These are phyloP conservation scores for Drosophila niveifrons DNA, from an alignment of 2,888 invertebrate genomes.

Conservation along the genomic window DNA sequence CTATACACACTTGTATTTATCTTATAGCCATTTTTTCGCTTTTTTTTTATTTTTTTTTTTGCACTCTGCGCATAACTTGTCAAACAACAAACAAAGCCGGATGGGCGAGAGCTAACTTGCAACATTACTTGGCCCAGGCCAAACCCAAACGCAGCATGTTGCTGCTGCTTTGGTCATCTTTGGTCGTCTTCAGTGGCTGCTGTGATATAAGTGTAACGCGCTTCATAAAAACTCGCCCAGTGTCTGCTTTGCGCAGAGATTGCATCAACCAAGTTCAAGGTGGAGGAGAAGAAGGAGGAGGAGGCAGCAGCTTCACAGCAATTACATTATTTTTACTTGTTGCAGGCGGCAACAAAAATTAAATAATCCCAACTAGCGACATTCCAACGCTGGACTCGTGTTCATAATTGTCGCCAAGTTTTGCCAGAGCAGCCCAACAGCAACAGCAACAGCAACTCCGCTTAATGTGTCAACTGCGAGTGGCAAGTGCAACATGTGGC, in stretches of 20 bases:
- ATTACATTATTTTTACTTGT: slow-evolving; percentile 66
- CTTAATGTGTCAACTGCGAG: slow-evolving; percentile 50
- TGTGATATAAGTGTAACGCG: slow-evolving; percentile 59
- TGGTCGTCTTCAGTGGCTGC: slow-evolving; percentile 22
- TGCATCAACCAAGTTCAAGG: slow-evolving; percentile 46
- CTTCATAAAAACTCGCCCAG: slow-evolving; percentile 51
- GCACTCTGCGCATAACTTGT: slow-evolving; percentile 68
- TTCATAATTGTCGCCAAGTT: slow-evolving; percentile 60
- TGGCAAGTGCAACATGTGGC: slow-evolving; percentile 23
- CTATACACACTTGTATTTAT: slow-evolving; percentile 43
- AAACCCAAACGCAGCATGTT: slow-evolving; percentile 30
- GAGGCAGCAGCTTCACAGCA: slow-evolving; percentile 43
- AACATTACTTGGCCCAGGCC: slow-evolving; percentile 23
- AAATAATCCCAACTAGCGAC: slow-evolving; percentile 64
- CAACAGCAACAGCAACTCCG: slow-evolving; percentile 14
- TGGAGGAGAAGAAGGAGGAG: too few species aligned
- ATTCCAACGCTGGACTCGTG: slow-evolving; percentile 59
- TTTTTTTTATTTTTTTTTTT: slow-evolving; percentile 20
- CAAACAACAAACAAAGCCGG: slow-evolving; percentile 74
- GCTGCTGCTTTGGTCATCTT: slow-evolving; percentile 16
- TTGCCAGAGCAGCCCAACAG: too few species aligned
- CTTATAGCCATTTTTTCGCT: slow-evolving; percentile 12
- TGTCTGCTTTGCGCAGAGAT: slow-evolving; percentile 50
- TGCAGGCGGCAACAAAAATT: slow-evolving; percentile 58
- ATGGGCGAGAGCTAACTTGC: slow-evolving; percentile 48